phyloP scores from a whole-genome alignment of 92 coral and sea anemone species.

The Zoanthus solanderi region DNA sequence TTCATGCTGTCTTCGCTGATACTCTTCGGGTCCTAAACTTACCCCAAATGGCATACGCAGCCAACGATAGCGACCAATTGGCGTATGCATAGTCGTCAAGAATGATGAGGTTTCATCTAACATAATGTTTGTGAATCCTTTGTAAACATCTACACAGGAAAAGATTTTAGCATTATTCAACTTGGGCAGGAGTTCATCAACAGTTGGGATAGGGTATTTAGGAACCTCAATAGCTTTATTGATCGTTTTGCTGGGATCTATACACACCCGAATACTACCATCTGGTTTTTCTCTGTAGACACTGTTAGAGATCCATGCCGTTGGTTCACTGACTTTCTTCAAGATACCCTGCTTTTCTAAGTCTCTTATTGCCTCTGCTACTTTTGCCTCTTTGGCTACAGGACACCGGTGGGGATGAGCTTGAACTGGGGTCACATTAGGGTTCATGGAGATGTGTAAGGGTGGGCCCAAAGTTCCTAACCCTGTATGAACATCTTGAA shows the following conservation, averaged over 20 bases:
- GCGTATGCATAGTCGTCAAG: slow-evolving; percentile 34
- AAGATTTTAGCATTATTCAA: slow-evolving; percentile 46
- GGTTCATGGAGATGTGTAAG: too few species aligned
- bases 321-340: slow-evolving; percentile 21
- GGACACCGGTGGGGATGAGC: slow-evolving; percentile 40
- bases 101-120: slow-evolving; percentile 40
- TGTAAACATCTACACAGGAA: slow-evolving; percentile 53
- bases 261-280: slow-evolving; percentile 34
- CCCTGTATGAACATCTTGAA: too few species aligned
- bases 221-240: slow-evolving; percentile 48
- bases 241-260: slow-evolving; percentile 47
- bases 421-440: slow-evolving; percentile 13
- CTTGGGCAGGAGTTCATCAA: slow-evolving; percentile 35
- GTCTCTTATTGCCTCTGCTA: slow-evolving; percentile 36
- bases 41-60: slow-evolving; percentile 44
- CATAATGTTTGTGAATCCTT: slow-evolving; percentile 47
- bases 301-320: slow-evolving; percentile 45
- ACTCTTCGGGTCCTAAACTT: slow-evolving; percentile 8
- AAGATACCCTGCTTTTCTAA: slow-evolving; percentile 38
- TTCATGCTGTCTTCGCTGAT: slow-evolving; percentile 51
- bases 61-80: slow-evolving; percentile 46
- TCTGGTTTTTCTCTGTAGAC: slow-evolving; percentile 26
- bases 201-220: slow-evolving; percentile 50
- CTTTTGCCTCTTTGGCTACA: slow-evolving; percentile 43
- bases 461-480: too few species aligned